Conservation (phyloP, 2,888 invertebrate species). For the Pantelozetes paolii region DNA sequence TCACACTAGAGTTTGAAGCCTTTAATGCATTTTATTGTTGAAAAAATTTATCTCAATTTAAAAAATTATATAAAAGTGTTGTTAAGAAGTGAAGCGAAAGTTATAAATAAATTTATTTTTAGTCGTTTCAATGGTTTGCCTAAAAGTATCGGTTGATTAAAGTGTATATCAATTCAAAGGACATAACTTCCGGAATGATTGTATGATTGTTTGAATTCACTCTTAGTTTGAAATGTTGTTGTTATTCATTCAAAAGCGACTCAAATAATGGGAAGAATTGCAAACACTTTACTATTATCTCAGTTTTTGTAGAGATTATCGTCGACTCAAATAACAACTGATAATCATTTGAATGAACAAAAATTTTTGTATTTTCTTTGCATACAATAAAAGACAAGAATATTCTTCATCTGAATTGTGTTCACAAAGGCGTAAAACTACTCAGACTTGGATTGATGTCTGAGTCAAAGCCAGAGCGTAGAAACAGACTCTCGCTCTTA, state of each 20-base stretch:
- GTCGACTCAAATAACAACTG: too few species aligned
- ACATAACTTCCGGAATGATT: slow-evolving; percentile 11
- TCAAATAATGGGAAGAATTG: too few species aligned
- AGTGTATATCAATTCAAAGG: not conserved
- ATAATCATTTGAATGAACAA: too few species aligned
- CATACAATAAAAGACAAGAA: not conserved
- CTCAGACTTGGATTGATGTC: not conserved
- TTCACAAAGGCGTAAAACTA: slow-evolving; percentile 1
- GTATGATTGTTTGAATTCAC: not conserved
- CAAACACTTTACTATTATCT: too few species aligned
- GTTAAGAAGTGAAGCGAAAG: too few species aligned
- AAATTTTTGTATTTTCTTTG: not conserved
- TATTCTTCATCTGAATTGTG: not conserved
- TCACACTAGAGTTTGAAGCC: too few species aligned
- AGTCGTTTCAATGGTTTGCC: not conserved
- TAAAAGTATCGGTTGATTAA: not conserved
- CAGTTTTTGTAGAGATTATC: too few species aligned
- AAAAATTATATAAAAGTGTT: too few species aligned
- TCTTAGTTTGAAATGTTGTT: not conserved
- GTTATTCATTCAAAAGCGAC: not conserved
- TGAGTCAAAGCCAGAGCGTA: not conserved
- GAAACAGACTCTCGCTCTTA: not conserved
- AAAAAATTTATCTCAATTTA: too few species aligned
- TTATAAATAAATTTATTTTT: too few species aligned
- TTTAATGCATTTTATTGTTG: too few species aligned